A percentile compares a stretch with the other conserved stretches of the same genome.
phyloP scores from a whole-genome alignment of 2,888 invertebrate genomes.

The Diarsia mendica region DNA sequence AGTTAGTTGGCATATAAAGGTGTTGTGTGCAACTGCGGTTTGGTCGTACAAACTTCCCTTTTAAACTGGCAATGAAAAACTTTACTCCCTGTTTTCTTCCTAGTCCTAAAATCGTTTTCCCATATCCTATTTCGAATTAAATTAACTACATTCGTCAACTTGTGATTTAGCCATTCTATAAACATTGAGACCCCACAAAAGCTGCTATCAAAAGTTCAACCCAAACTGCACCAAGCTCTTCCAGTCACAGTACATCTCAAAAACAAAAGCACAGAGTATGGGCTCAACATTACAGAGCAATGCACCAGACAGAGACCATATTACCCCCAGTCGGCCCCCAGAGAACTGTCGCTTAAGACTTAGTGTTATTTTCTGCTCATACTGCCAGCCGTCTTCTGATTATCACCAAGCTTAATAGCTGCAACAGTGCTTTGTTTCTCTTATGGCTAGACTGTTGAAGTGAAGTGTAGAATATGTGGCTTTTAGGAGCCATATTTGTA shows the following conservation, averaged over 20 bases:
- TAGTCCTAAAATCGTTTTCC: no score
- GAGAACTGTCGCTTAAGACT: conserved; percentile 42
- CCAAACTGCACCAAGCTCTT: conserved; percentile 27
- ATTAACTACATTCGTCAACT: no score
- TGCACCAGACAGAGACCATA: conserved; percentile 53
- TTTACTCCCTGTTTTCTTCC: no score
- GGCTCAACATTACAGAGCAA: conserved; percentile 46
- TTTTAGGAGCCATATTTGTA: background rate
- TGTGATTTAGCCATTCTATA: no score
- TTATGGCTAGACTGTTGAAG: conserved; percentile 8
- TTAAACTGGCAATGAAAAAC: no score
- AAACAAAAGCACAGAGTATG: conserved; percentile 5
- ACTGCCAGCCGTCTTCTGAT: conserved; percentile 44
- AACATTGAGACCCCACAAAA: no score
- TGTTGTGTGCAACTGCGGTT: no score
- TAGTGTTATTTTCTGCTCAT: conserved; percentile 39
- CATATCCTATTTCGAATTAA: no score
- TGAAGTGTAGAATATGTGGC: background rate
- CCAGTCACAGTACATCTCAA: conserved; percentile 5
- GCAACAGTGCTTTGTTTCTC: conserved; percentile 27
- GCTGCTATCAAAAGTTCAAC: no score
- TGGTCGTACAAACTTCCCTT: no score
- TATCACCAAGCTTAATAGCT: conserved; percentile 47
- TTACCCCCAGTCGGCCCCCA: conserved; percentile 54
- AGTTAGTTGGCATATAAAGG: no score